Evolutionary conservation across 2,888 invertebrate genomes (phyloP).

Genomic region (Tenodera sinensis): DNA sequence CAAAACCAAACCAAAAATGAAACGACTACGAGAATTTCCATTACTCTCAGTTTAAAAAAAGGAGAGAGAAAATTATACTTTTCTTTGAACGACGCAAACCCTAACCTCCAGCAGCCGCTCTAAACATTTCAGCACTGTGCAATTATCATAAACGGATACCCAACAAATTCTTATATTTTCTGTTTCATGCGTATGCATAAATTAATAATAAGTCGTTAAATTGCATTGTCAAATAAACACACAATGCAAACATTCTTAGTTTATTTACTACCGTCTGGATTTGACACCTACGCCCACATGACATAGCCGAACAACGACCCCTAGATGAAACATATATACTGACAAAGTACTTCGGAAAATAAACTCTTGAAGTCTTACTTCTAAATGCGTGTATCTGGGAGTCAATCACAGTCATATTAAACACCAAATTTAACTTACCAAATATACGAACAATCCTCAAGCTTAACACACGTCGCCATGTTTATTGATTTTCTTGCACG

Average conservation of each 20-base stretch:
- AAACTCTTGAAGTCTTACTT: not conserved
- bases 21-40: no score
- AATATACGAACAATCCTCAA: constrained; percentile 6
- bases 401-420: not conserved
- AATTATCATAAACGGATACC: no score
- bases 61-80: no score
- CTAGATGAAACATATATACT: not conserved
- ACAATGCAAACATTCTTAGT: not conserved
- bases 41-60: no score
- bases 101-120: no score
- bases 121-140: no score
- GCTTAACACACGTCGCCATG: constrained; percentile 30
- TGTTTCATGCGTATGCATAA: no score
- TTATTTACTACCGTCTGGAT: constrained; percentile 22
- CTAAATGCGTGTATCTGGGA: not conserved
- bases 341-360: not conserved
- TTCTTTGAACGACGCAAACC: no score
- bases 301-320: constrained; percentile 8
- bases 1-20: no score
- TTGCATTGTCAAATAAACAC: not conserved
- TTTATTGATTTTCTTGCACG: constrained; percentile 33
- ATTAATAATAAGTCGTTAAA: no score
- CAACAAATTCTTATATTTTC: no score
- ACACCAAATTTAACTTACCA: constrained; percentile 12
- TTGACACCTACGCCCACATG: constrained; percentile 36